Conservation (phyloP, 2,797 vertebrate species). For the Gambelia wislizenii region DNA sequence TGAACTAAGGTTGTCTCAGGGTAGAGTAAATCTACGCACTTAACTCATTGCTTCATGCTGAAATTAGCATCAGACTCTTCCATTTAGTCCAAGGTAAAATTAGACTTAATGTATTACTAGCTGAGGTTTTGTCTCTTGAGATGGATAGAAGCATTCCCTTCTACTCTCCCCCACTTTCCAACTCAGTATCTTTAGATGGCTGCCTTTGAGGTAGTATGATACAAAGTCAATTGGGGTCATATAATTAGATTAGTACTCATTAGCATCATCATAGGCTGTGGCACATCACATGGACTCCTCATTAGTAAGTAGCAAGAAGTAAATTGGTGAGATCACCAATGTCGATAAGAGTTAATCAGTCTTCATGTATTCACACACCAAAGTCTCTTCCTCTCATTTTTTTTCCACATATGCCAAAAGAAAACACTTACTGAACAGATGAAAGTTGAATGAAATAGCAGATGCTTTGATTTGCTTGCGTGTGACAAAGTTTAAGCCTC, state of each 20-base stretch:
- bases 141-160: background rate
- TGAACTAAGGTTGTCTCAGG: slow-evolving; percentile 12
- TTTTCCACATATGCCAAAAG: slow-evolving; percentile 31
- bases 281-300: slow-evolving; percentile 57
- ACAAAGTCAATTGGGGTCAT: slow-evolving; percentile 48
- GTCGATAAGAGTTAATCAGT: slow-evolving; percentile 56
- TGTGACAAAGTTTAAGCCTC: slow-evolving; percentile 13
- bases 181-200: slow-evolving; percentile 30
- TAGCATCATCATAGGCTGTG: slow-evolving; percentile 51
- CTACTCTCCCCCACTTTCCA: background rate
- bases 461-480: slow-evolving; percentile 29
- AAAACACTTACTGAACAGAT: slow-evolving; percentile 39
- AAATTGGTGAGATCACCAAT: slow-evolving; percentile 27
- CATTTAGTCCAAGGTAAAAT: background rate
- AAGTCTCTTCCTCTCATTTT: slow-evolving; percentile 34
- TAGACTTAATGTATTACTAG: background rate
- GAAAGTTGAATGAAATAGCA: background rate
- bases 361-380: slow-evolving; percentile 45
- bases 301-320: slow-evolving; percentile 55
- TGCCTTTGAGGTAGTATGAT: slow-evolving; percentile 37
- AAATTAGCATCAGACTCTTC: slow-evolving; percentile 21
- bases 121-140: slow-evolving; percentile 34
- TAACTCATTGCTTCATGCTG: slow-evolving; percentile 44
- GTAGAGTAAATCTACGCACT: background rate
- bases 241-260: slow-evolving; percentile 57